Conservation (phyloP, 92 coral and sea anemone genomes). For the Bergia sp. region DNA sequence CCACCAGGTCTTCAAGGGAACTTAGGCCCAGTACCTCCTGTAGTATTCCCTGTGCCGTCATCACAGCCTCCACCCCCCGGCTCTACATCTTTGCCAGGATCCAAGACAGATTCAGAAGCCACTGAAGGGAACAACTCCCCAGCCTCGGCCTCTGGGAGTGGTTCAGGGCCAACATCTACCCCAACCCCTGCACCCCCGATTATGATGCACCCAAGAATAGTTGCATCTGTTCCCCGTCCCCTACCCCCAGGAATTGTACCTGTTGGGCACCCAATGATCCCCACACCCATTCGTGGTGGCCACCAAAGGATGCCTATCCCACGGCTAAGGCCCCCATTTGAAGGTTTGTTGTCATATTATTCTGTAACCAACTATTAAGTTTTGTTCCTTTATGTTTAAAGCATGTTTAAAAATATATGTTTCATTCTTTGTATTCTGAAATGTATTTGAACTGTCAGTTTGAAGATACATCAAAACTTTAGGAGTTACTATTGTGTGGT, state of each 20-base stretch:
- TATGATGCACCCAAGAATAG: constrained; percentile 17
- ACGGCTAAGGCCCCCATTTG: constrained; percentile 64
- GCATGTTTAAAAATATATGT: background rate
- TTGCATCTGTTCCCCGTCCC: constrained; percentile 31
- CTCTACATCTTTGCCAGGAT: constrained; percentile 35
- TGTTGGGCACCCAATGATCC: constrained; percentile 39
- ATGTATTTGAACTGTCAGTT: no score
- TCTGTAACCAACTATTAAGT: background rate
- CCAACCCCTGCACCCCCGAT: constrained; percentile 37
- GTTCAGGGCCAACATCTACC: constrained; percentile 33
- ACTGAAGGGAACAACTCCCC: constrained; percentile 50
- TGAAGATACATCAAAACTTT: no score
- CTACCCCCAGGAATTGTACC: constrained; percentile 60
- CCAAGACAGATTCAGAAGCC: constrained; percentile 54
- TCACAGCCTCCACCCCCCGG: constrained; percentile 86
- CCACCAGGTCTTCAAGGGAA: constrained; percentile 63
- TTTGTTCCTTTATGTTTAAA: background rate
- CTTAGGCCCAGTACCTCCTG: constrained; percentile 69
- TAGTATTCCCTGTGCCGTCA: constrained; percentile 57
- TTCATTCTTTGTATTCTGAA: no score
- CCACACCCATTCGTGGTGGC: constrained; percentile 42
- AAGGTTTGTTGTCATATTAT: constrained; percentile 52
- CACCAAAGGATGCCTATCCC: constrained; percentile 58
- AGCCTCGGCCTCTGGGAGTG: constrained; percentile 50
- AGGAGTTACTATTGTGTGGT: no score